Percentiles rank a stretch among this genome's conserved stretches.
phyloP scores from a whole-genome alignment of 1,140 invertebrate species.

The Lithobius niger region DNA sequence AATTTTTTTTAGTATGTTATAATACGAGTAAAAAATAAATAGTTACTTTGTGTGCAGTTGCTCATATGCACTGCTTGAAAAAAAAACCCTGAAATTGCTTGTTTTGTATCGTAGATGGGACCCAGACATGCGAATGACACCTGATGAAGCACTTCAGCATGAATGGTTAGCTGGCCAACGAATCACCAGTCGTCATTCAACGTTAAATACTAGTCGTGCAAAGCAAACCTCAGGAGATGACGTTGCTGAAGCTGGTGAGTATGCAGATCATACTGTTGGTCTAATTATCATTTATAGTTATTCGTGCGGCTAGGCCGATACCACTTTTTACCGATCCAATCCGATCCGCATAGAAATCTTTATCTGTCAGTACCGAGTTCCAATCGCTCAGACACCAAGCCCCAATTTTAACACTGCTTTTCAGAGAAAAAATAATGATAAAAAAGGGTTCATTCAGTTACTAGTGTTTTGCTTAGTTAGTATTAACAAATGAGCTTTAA shows the following conservation, averaged over 20 bases:
- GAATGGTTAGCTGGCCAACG: conserved; percentile 35
- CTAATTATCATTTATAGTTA: too few species aligned
- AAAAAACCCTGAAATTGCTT: conserved; percentile 5
- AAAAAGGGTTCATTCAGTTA: too few species aligned
- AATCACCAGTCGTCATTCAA: conserved; percentile 13
- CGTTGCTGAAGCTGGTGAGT: conserved; percentile 7
- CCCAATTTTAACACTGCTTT: too few species aligned
- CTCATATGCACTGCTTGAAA: conserved; percentile 8
- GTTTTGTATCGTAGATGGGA: conserved; percentile 64
- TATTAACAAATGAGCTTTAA: too few species aligned
- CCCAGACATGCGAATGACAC: conserved; percentile 78
- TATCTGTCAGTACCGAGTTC: too few species aligned
- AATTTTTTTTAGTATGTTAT: background rate
- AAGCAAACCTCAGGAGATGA: background rate
- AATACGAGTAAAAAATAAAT: background rate
- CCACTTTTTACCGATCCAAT: too few species aligned
- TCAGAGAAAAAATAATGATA: too few species aligned
- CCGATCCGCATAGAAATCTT: too few species aligned
- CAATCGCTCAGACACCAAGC: too few species aligned
- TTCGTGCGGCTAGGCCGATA: too few species aligned
- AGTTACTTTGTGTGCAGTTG: background rate
- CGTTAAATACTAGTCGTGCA: conserved; percentile 13
- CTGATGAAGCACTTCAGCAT: conserved; percentile 58
- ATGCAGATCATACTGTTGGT: too few species aligned
- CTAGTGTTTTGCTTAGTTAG: too few species aligned